Base-by-base conservation (phyloP, 2,888 invertebrate species). In the Parnassius apollo region DNA sequence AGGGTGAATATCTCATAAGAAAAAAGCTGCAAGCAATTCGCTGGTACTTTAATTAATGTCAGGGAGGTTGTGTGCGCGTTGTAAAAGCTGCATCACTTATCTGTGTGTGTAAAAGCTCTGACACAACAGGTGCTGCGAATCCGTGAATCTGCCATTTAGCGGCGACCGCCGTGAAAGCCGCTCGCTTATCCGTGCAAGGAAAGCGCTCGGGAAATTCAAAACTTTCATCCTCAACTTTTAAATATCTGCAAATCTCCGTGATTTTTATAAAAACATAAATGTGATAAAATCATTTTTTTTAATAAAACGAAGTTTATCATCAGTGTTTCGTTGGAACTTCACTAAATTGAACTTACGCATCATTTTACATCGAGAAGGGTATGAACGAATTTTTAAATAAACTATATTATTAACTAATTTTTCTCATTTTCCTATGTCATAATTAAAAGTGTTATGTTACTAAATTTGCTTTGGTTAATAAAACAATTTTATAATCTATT, bases 81-180 rank as follows among this genome's bases (percentile, higher is more conserved):
- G 62, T 66, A 46, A 60, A 49, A 45, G 54, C 22, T 49, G 55
- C 60, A 61, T 10, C 51, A 35, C 45, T 65, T 64, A 70, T 64
- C 71, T 59, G 59, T 62, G 59, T 62, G 68, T 56, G 25, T 54
- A 51, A 64, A 69, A 74, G 73, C 71, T 72, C 54, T 71, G 73
- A 81, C 65, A 83, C 87, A 87, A 87, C 88, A 88, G 88, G 88
- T 88, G 88, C 84, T 72, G 72, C 45, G 35, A 35, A 35, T 35
- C 35, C 35, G 52, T 49, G 62, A 35, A 49, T 56, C 25, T 61
- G 59, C 65, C 84, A 86, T 83, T 85, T 82, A 80, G 81, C 81
- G 77, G 70, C 72, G 73, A 70, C 65, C 78, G 76, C 75, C 81
- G 80, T 65, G 66, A 70, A 67, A 71, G 78, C 69, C 81, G 81